Percentiles rank a stretch among this genome's conserved stretches.
Evolutionary conservation across 2,888 invertebrate species (phyloP).

Genomic region (Dolomedes plantarius): DNA sequence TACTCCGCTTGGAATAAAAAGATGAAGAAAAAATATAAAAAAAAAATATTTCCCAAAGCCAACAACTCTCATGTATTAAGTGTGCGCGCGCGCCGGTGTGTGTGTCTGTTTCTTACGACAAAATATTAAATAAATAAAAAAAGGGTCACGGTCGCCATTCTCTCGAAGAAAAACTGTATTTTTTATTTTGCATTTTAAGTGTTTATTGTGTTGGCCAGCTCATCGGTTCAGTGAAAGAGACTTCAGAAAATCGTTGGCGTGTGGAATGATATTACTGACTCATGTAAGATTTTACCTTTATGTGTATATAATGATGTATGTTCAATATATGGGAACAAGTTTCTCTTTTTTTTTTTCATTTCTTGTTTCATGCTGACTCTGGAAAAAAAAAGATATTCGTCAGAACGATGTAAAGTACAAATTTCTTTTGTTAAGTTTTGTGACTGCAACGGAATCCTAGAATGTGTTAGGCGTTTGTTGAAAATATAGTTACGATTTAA

Average conservation of each 20-base stretch:
- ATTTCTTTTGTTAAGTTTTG: too few species aligned
- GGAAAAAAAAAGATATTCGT: too few species aligned
- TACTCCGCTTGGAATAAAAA: conserved; percentile 35
- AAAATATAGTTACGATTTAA: too few species aligned
- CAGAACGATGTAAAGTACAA: too few species aligned
- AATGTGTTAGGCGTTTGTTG: too few species aligned
- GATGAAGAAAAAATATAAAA: conserved; percentile 27
- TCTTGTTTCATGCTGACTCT: neutral
- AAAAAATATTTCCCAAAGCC: conserved; percentile 42
- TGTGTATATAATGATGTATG: conserved; percentile 8
- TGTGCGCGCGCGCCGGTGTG: conserved; percentile 43
- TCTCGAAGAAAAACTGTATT: conserved; percentile 18
- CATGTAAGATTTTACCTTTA: neutral
- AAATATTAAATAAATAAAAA: neutral
- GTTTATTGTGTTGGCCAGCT: conserved; percentile 59
- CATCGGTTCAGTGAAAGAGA: conserved; percentile 27
- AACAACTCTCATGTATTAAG: conserved; percentile 41
- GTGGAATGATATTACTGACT: neutral
- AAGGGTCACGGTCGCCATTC: conserved; percentile 28
- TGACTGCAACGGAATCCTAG: too few species aligned
- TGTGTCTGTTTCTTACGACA: conserved; percentile 30
- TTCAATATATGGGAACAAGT: neutral
- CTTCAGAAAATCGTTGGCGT: neutral
- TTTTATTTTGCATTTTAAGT: conserved; percentile 28
- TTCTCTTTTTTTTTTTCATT: too few species aligned